phyloP scores from a whole-genome alignment of 30 jellyfish, hydroid and myxozoan genomes.

The Mastigias papua region DNA sequence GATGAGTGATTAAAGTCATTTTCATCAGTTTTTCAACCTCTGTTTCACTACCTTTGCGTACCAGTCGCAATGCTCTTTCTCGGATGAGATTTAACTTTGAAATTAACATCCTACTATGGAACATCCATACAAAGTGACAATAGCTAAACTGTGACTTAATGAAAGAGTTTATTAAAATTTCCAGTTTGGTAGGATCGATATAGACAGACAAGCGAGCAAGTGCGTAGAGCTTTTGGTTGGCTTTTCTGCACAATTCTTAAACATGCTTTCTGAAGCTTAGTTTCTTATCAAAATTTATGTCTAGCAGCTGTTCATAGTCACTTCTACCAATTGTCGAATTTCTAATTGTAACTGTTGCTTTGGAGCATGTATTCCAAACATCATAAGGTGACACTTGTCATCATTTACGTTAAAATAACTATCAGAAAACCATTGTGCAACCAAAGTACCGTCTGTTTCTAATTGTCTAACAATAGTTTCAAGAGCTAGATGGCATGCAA shows the following conservation, averaged over 20 bases:
- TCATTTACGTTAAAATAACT: background rate
- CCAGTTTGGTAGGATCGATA: conserved; percentile 16
- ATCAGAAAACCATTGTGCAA: conserved; percentile 1
- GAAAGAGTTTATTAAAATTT: background rate
- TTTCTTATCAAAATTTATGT: conserved; percentile 17
- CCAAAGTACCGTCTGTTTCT: background rate
- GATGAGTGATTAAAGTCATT: background rate
- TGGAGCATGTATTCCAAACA: background rate
- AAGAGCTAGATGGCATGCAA: conserved; percentile 32
- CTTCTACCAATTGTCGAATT: background rate
- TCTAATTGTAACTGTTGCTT: background rate
- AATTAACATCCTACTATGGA: conserved; percentile 26
- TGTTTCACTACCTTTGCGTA: background rate
- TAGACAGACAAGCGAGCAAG: conserved; percentile 21
- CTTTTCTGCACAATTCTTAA: background rate
- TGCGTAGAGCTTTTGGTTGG: conserved; percentile 56
- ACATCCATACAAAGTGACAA: conserved; percentile 61
- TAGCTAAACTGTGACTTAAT: conserved; percentile 30
- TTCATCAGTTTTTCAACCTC: background rate
- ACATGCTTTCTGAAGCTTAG: conserved; percentile 22
- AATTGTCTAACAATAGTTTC: background rate
- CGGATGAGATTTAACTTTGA: conserved; percentile 1
- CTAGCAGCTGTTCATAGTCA: conserved; percentile 27
- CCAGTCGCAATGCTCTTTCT: conserved; percentile 16
- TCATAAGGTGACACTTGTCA: conserved; percentile 1